Evolutionary conservation across 2,113 vertebrate species (phyloP).

Genomic region (Rutilus rutilus): DNA sequence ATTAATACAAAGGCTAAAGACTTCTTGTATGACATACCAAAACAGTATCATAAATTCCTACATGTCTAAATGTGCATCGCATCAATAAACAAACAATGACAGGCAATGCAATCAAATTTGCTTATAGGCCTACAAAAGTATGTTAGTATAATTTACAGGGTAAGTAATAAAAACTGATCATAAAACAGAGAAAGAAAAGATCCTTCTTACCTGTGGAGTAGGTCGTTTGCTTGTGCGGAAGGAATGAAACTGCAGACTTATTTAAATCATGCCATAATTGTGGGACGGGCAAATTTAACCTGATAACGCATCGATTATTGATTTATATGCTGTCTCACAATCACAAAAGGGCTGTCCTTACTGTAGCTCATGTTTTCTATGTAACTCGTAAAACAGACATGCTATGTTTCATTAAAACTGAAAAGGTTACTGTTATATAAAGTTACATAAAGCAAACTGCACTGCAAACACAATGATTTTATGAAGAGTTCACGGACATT

Average conservation of each 20-base stretch:
- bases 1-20: not conserved
- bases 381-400: too few relatives aligned
- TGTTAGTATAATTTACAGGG: not conserved
- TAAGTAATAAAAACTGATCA: not conserved
- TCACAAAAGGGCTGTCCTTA: too few relatives aligned
- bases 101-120: not conserved
- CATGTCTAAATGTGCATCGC: not conserved
- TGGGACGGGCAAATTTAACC: not conserved
- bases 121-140: not conserved
- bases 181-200: not conserved
- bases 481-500: not conserved
- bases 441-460: not conserved
- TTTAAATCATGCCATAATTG: not conserved
- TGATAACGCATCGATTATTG: not conserved
- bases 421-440: not conserved
- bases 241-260: not conserved
- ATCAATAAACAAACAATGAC: not conserved
- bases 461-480: not conserved
- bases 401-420: too few relatives aligned
- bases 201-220: not conserved
- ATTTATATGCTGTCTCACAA: too few relatives aligned
- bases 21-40: not conserved
- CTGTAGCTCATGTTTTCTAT: too few relatives aligned
- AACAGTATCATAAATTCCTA: not conserved
- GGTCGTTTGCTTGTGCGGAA: not conserved